These are phyloP conservation scores for Cephus spinipes DNA, from an alignment of 2,888 invertebrate genomes.

Conservation along the genomic window DNA sequence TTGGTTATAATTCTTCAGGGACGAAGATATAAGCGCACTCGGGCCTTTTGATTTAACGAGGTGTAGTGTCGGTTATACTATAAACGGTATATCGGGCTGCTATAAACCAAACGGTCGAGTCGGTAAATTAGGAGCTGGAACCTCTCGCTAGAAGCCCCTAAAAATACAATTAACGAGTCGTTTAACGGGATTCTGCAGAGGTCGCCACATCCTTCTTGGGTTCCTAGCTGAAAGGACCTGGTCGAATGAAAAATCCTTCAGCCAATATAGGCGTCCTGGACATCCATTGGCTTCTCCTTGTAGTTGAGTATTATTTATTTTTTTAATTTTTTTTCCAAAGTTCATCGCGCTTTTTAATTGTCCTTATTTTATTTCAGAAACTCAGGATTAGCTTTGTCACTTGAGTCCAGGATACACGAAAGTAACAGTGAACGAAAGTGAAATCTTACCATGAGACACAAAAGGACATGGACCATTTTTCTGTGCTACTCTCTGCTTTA, in stretches of 20 bases:
- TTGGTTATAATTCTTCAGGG: conserved; percentile 51
- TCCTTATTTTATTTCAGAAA: neutral
- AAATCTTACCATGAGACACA: neutral
- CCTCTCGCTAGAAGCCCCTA: conserved; percentile 53
- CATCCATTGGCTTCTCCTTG: neutral
- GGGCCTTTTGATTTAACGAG: conserved; percentile 60
- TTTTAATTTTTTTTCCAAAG: neutral
- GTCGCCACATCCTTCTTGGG: conserved; percentile 16
- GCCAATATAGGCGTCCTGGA: neutral
- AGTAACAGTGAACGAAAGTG: neutral
- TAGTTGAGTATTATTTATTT: neutral
- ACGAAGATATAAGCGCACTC: conserved; percentile 42
- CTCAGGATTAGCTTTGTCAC: neutral
- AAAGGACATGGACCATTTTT: neutral
- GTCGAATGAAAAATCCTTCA: neutral
- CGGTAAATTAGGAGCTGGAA: conserved; percentile 58
- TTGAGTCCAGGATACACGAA: neutral
- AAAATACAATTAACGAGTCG: conserved; percentile 62
- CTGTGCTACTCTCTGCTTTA: neutral
- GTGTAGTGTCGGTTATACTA: conserved; percentile 61
- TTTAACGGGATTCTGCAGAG: conserved; percentile 49
- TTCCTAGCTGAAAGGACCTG: neutral
- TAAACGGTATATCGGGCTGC: conserved; percentile 56
- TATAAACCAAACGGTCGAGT: conserved; percentile 60
- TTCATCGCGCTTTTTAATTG: neutral